Conservation (phyloP, 2,113 vertebrate genomes). For the Mus spicilegus region DNA sequence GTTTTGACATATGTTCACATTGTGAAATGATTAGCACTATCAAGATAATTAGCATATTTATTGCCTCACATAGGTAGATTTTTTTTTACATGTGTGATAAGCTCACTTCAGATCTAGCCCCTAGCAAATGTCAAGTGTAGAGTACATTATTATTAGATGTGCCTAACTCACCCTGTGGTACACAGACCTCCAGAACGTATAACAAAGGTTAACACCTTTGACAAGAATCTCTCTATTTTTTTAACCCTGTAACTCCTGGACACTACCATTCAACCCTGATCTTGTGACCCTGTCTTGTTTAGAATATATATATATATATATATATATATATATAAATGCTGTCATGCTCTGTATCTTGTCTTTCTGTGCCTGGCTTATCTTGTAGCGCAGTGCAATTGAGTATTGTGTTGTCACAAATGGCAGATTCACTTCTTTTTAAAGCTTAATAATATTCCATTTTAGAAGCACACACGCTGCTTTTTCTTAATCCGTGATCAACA, state of each 20-base stretch:
- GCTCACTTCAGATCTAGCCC: background rate
- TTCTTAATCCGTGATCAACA: background rate
- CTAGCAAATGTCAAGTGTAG: background rate
- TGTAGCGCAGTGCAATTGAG: background rate
- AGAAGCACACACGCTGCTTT: background rate
- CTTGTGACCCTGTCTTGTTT: background rate
- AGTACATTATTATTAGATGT: background rate
- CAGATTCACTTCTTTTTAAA: background rate
- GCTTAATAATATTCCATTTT: background rate
- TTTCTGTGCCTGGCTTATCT: background rate
- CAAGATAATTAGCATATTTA: constrained; percentile 22
- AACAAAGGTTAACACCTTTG: background rate
- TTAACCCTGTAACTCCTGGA: background rate
- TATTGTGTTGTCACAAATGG: background rate
- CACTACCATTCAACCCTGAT: background rate
- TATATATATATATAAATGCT: too few species aligned
- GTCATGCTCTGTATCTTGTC: background rate
- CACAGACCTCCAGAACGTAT: background rate
- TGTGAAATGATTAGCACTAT: background rate
- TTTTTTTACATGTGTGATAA: background rate
- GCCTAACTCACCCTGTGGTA: background rate
- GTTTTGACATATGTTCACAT: background rate
- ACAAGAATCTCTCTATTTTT: background rate
- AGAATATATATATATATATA: background rate
- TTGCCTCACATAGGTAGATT: background rate